Evolutionary conservation across 2,888 invertebrate genomes (phyloP), one percentile per base, ranked within the genome.

Genomic region (Carterocephalus palaemon): DNA sequence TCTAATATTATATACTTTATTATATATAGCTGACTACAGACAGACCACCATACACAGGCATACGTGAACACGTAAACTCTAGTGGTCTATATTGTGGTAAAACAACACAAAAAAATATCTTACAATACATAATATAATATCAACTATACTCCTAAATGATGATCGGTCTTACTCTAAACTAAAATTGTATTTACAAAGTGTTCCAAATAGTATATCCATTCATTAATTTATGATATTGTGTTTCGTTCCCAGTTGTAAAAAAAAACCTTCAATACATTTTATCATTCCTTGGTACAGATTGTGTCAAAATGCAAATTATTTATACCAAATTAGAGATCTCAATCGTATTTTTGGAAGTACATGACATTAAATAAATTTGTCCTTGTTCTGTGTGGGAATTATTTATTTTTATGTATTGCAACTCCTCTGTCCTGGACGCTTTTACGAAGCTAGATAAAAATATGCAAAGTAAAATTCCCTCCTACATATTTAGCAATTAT

Each of bases 21-120:
- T 62, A 70, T 74, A 72, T 73, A 75, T 67, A 71, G 69, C 66
- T 77, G 76, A 75, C 75, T 77, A 73, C 64, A 63, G 53, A 64
- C 60, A 58, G 37, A 46, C 45, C 37, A 31, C 31, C 6, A 2
- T 31, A 12, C 37, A 23, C 17, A 34, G 26, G 33, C 19, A 26
- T 33, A 39, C 15, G 33, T 12, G 10, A 20, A 15, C 13, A 9
- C 9, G 13, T 17, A 17, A 10, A 8, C 8, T 33, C 17, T 12
- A 19, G 28, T 34, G 56, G 60, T 59, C 67, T 57, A 56, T 56
- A 41, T 62, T 62, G 61, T 70, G 76, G 76, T 81, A 79, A 79
- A 81, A 69, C 66, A 81, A 82, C 76, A 77, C 78, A 60, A 28
- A 73, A 75, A 60, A 70, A 28, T 80, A 75, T 79, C 70, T 76